Conservation (phyloP, 2,888 invertebrate genomes). For the Lepidocyrtinus sp. region DNA sequence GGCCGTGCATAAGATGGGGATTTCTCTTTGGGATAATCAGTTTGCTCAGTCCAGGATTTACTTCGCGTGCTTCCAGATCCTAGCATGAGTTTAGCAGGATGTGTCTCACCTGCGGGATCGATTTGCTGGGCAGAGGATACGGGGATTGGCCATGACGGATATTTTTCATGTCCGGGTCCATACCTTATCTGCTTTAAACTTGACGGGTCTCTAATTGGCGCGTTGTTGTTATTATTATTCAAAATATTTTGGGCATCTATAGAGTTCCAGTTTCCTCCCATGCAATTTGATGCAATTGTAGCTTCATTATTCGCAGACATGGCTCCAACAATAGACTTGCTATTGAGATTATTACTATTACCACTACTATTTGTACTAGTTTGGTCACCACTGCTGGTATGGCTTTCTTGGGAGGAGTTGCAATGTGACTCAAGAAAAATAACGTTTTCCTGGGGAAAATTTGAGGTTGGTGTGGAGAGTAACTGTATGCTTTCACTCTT, state of each 20-base stretch:
- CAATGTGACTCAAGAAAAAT: conserved; percentile 22
- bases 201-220: conserved; percentile 80
- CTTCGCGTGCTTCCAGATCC: conserved; percentile 76
- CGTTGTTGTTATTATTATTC: conserved; percentile 57
- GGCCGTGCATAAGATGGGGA: conserved; percentile 77
- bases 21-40: conserved; percentile 81
- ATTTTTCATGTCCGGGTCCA: conserved; percentile 83
- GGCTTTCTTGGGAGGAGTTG: conserved; percentile 41
- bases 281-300: conserved; percentile 15
- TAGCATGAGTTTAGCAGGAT: conserved; percentile 37
- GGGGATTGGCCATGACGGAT: conserved; percentile 82
- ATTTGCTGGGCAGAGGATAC: conserved; percentile 74
- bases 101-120: conserved; percentile 72
- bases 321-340: conserved; percentile 42
- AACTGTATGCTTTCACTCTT: conserved; percentile 40
- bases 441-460: too few relatives aligned
- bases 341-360: conserved; percentile 45
- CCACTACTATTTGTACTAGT: conserved; percentile 12
- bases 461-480: background rate
- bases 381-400: conserved; percentile 18
- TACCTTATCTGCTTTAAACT: conserved; percentile 80
- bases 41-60: conserved; percentile 82
- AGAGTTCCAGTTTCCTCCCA: conserved; percentile 50
- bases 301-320: conserved; percentile 53
- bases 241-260: conserved; percentile 43